Evolutionary conservation across 2,888 invertebrate genomes (phyloP).

Genomic region (Drosophila dives): DNA sequence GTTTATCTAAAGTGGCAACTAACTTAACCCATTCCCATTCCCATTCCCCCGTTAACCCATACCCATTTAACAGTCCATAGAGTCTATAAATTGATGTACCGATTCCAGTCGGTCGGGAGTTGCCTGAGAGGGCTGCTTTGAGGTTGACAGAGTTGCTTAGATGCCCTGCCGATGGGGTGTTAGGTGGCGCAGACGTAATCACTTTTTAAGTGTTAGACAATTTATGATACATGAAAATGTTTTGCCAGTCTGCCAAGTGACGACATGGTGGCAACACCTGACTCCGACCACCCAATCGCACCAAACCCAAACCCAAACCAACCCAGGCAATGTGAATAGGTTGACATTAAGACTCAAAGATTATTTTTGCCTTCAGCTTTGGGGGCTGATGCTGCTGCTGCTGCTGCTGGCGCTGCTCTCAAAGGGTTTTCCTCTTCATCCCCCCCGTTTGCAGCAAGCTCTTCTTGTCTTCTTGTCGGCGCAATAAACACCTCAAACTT

Average conservation of each 20-base stretch:
- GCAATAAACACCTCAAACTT: conserved; percentile 83
- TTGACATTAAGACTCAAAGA: conserved; percentile 69
- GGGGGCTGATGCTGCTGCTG: conserved; percentile 13
- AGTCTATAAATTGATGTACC: conserved; percentile 68
- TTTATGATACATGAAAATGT: conserved; percentile 80
- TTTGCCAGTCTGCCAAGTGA: conserved; percentile 35
- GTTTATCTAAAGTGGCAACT: conserved; percentile 76
- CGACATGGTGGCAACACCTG: conserved; percentile 38
- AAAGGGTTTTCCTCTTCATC: conserved; percentile 59
- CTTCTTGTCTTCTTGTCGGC: conserved; percentile 65
- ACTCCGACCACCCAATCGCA: neutral
- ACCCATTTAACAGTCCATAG: neutral
- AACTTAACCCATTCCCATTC: conserved; percentile 1
- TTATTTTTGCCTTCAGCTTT: conserved; percentile 57
- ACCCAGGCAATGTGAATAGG: conserved; percentile 28
- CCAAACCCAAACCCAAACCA: neutral
- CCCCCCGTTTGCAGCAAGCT: conserved; percentile 2
- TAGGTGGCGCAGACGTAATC: conserved; percentile 77
- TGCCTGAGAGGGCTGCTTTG: conserved; percentile 10
- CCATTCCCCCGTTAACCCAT: neutral
- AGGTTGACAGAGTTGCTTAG: conserved; percentile 5
- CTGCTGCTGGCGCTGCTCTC: conserved; percentile 40
- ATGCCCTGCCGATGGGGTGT: neutral
- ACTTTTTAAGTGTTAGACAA: conserved; percentile 81
- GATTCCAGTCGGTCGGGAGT: conserved; percentile 21